phyloP scores from a whole-genome alignment of 2,888 invertebrate species.

The Agrochola circellaris region DNA sequence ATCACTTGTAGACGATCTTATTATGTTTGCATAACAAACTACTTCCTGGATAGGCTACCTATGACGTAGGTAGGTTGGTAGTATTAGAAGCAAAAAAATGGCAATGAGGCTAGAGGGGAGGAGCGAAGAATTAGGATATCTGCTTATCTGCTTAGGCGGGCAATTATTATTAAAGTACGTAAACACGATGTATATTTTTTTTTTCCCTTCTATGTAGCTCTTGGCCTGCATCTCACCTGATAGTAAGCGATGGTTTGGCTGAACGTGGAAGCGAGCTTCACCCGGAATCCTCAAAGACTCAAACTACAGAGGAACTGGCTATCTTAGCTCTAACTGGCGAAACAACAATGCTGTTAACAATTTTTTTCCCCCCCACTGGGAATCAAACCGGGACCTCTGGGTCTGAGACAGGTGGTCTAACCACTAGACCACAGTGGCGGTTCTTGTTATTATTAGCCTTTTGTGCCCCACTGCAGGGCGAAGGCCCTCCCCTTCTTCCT shows the following conservation, averaged over 20 bases:
- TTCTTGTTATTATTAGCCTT: not conserved
- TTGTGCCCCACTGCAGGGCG: not conserved
- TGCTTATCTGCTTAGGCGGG: not conserved
- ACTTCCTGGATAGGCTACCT: not conserved
- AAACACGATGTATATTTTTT: not conserved
- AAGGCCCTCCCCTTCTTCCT: not conserved
- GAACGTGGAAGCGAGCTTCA: too few relatives aligned
- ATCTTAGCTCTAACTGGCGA: too few relatives aligned
- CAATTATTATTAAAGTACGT: not conserved
- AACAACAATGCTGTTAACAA: too few relatives aligned
- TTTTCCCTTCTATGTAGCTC: too few relatives aligned
- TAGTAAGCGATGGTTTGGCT: too few relatives aligned
- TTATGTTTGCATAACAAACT: not conserved
- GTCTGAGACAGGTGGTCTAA: too few relatives aligned
- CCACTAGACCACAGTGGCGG: too few relatives aligned
- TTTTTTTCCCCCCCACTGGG: too few relatives aligned
- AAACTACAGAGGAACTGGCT: too few relatives aligned
- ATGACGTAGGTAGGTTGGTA: not conserved
- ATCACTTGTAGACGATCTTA: constrained; percentile 31
- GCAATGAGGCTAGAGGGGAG: not conserved
- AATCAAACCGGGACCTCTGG: too few relatives aligned
- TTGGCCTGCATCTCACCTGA: too few relatives aligned
- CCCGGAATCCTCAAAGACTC: too few relatives aligned
- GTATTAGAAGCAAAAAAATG: not conserved
- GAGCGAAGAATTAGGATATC: not conserved